phyloP scores from a whole-genome alignment of 2,113 vertebrate species.

The Chunga burmeisteri region DNA sequence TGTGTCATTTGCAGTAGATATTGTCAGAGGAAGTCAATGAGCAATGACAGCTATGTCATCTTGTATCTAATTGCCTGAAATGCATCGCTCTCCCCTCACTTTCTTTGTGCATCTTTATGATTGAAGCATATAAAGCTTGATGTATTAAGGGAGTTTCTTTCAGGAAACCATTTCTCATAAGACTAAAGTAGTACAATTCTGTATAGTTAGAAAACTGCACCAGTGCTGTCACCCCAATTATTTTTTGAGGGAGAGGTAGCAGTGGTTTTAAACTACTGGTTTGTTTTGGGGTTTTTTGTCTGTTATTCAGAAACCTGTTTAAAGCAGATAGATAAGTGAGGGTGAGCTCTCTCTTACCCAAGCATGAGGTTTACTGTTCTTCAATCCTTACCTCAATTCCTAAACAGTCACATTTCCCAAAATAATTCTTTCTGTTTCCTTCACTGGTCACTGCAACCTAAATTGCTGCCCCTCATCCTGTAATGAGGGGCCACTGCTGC shows the following conservation, averaged over 20 bases:
- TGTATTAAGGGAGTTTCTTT: neutral
- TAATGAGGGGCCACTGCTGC: neutral
- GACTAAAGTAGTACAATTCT: neutral
- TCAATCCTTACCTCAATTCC: neutral
- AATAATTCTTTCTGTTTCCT: neutral
- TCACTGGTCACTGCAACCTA: neutral
- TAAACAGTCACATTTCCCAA: neutral
- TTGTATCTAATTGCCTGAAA: slow-evolving; percentile 15
- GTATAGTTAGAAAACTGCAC: neutral
- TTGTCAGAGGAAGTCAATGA: slow-evolving; percentile 19
- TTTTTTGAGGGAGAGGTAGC: neutral
- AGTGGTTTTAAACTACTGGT: neutral
- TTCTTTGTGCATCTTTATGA: neutral
- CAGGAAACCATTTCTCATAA: neutral
- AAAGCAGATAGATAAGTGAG: neutral
- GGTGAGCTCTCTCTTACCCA: neutral
- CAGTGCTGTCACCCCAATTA: neutral
- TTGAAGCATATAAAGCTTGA: neutral
- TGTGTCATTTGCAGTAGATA: slow-evolving; percentile 7
- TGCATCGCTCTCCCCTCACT: neutral
- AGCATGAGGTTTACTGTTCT: neutral
- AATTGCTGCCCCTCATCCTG: neutral
- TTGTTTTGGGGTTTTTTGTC: neutral
- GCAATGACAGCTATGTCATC: slow-evolving; percentile 16
- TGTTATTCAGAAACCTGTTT: neutral